phyloP scores from a whole-genome alignment of 2,797 vertebrate genomes.

The Epinephelus coioides region DNA sequence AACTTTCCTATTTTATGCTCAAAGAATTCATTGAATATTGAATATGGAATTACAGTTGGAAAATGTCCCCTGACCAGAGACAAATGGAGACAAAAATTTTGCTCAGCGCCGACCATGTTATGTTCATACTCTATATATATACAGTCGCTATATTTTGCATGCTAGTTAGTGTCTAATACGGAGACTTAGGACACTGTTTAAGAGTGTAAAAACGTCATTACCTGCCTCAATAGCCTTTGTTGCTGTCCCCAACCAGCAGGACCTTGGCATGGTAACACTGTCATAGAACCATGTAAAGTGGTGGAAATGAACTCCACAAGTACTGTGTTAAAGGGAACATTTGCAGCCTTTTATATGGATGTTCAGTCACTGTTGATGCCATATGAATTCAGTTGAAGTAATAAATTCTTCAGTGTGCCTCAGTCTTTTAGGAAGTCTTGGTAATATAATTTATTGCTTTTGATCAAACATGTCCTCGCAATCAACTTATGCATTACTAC shows the following conservation, averaged over 20 bases:
- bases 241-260: background rate
- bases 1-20: background rate
- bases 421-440: too few species aligned
- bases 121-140: background rate
- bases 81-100: background rate
- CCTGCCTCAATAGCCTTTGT: background rate
- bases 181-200: background rate
- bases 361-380: too few species aligned
- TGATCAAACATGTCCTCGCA: too few species aligned
- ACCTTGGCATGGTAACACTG: background rate
- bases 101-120: background rate
- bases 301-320: background rate
- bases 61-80: background rate
- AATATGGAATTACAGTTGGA: background rate
- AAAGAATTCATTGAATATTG: background rate
- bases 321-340: too few species aligned
- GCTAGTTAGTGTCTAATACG: background rate
- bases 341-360: too few species aligned
- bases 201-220: background rate
- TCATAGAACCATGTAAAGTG: background rate
- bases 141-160: background rate
- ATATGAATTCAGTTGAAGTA: too few species aligned
- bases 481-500: too few species aligned
- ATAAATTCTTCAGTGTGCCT: too few species aligned
- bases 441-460: too few species aligned